phyloP scores from a whole-genome alignment of 2,113 vertebrate genomes.

The Chloroceryle aenea region DNA sequence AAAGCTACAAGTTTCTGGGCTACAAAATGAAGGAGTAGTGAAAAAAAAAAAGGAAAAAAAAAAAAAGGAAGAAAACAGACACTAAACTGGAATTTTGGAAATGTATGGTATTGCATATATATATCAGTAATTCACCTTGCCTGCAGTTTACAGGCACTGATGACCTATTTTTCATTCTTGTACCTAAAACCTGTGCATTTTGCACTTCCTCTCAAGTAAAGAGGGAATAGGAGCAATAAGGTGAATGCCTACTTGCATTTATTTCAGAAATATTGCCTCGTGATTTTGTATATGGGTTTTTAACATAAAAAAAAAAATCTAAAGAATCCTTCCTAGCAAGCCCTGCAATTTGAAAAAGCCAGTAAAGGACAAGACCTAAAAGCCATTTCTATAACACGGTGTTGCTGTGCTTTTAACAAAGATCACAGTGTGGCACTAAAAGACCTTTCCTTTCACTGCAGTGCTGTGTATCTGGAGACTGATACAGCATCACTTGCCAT shows the following conservation, averaged over 20 bases:
- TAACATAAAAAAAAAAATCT: neutral
- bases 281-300: neutral
- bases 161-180: neutral
- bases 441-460: neutral
- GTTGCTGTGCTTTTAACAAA: conserved; percentile 2
- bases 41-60: conserved; percentile 14
- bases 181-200: neutral
- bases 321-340: neutral
- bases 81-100: neutral
- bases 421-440: conserved; percentile 1
- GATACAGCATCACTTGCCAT: neutral
- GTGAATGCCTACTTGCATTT: neutral
- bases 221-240: neutral
- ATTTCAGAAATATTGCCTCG: neutral
- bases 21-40: neutral
- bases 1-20: neutral
- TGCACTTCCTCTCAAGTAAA: neutral
- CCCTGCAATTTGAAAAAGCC: neutral
- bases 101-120: neutral
- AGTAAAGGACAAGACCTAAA: neutral
- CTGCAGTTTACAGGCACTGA: neutral
- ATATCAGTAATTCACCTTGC: neutral
- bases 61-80: neutral
- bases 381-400: neutral
- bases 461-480: neutral